Conservation (phyloP, 2,888 invertebrate genomes). For the Agapetus fuscipes region DNA sequence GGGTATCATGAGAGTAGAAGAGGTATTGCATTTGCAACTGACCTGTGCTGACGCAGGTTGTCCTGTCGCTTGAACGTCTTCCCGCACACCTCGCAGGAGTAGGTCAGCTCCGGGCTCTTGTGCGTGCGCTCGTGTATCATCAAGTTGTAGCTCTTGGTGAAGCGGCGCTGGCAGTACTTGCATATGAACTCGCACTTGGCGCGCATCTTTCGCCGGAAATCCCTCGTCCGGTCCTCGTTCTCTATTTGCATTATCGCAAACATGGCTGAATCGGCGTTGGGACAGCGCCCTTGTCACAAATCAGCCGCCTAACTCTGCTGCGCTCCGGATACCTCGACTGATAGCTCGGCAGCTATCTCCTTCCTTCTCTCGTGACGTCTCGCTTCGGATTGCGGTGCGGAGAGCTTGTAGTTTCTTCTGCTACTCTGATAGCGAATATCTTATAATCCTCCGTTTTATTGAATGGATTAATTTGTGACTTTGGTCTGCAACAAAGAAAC, state of each 20-base stretch:
- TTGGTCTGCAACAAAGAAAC: too few species aligned
- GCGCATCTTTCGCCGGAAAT: slow-evolving; percentile 81
- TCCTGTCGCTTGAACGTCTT: slow-evolving; percentile 98
- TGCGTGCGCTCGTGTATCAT: slow-evolving; percentile 98
- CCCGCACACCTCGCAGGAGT: slow-evolving; percentile 95
- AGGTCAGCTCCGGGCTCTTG: slow-evolving; percentile 92
- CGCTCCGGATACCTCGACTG: neutral
- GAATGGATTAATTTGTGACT: too few species aligned
- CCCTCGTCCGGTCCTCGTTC: slow-evolving; percentile 75
- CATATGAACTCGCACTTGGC: slow-evolving; percentile 97
- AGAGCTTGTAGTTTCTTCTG: neutral
- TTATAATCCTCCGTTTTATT: too few species aligned
- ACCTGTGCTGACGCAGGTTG: slow-evolving; percentile 92
- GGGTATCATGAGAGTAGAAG: neutral
- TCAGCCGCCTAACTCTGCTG: slow-evolving; percentile 1
- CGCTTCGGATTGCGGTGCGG: neutral
- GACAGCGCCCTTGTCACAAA: slow-evolving; percentile 2
- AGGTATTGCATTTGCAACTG: slow-evolving; percentile 26
- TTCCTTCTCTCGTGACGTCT: neutral
- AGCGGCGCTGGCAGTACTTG: slow-evolving; percentile 94
- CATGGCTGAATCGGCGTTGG: slow-evolving; percentile 50
- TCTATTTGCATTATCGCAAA: slow-evolving; percentile 87
- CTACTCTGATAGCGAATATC: neutral
- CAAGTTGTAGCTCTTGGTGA: slow-evolving; percentile 97
- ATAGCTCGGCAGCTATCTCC: neutral